phyloP scores from a whole-genome alignment of 2,113 vertebrate genomes.

The Cyanoramphus novaezelandiae region DNA sequence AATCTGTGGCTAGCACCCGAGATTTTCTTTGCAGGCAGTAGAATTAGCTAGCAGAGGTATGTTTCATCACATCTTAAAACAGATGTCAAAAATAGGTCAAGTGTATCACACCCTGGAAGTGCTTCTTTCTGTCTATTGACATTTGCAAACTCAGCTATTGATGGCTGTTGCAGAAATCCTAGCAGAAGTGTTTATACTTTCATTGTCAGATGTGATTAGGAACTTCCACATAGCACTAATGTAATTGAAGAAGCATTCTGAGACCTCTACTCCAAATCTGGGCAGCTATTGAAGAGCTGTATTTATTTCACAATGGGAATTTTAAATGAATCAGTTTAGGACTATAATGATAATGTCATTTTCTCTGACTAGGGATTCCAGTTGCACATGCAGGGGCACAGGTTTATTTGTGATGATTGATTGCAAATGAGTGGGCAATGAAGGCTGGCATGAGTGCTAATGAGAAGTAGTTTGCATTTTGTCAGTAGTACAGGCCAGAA shows the following conservation, averaged over 20 bases:
- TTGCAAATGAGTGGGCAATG: neutral
- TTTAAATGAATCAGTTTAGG: neutral
- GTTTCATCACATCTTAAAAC: constrained; percentile 6
- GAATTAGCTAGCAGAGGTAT: neutral
- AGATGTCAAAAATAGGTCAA: constrained; percentile 16
- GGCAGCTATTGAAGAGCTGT: neutral
- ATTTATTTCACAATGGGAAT: neutral
- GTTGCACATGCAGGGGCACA: neutral
- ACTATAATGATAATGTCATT: neutral
- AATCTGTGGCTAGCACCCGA: neutral
- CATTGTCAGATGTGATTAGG: neutral
- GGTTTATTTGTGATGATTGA: neutral
- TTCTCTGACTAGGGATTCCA: neutral
- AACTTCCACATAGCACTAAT: neutral
- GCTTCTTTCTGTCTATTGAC: neutral
- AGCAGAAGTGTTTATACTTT: neutral
- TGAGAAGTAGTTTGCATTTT: neutral
- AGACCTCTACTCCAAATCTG: neutral
- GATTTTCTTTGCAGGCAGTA: neutral
- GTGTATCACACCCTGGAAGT: constrained; percentile 4
- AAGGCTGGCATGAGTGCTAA: neutral
- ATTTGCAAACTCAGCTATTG: neutral
- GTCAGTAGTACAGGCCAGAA: neutral
- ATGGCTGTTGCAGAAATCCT: neutral
- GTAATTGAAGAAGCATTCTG: neutral